Percentiles rank a stretch among this genome's conserved stretches.
phyloP scores from a whole-genome alignment of 2,888 invertebrate species.

The Pasiphila rectangulata region DNA sequence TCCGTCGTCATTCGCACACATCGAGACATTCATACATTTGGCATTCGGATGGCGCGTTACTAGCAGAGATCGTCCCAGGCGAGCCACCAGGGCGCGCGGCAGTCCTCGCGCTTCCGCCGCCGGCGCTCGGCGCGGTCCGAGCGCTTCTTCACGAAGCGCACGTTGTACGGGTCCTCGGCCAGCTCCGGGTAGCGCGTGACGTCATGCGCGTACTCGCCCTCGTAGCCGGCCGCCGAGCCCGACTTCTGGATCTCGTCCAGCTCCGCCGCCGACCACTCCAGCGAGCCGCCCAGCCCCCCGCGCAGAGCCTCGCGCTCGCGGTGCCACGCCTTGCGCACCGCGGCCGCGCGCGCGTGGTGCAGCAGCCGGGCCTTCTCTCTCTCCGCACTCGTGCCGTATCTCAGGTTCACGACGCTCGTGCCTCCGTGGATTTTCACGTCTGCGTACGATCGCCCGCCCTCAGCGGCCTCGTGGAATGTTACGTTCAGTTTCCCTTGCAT shows the following conservation, averaged over 20 bases:
- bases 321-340: slow-evolving; percentile 95
- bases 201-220: slow-evolving; percentile 95
- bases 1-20: slow-evolving; percentile 62
- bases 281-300: slow-evolving; percentile 86
- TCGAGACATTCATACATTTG: slow-evolving; percentile 72
- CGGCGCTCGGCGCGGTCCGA: slow-evolving; percentile 86
- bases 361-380: slow-evolving; percentile 93
- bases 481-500: slow-evolving; percentile 95
- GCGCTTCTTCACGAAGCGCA: slow-evolving; percentile 92
- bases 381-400: slow-evolving; percentile 96
- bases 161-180: slow-evolving; percentile 97
- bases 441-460: slow-evolving; percentile 87
- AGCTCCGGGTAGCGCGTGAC: slow-evolving; percentile 94
- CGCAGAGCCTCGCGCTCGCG: slow-evolving; percentile 92
- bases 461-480: slow-evolving; percentile 92
- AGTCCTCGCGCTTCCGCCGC: slow-evolving; percentile 84
- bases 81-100: slow-evolving; percentile 75
- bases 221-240: slow-evolving; percentile 91
- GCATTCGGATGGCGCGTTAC: slow-evolving; percentile 76
- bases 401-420: slow-evolving; percentile 93
- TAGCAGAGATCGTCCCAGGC: slow-evolving; percentile 71
- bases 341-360: slow-evolving; percentile 93
- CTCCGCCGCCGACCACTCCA: slow-evolving; percentile 94
- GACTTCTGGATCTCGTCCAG: slow-evolving; percentile 92
- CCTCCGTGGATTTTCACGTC: slow-evolving; percentile 95